Evolutionary conservation across 2,888 invertebrate species (phyloP).

Genomic region (Dendrolimus pini): DNA sequence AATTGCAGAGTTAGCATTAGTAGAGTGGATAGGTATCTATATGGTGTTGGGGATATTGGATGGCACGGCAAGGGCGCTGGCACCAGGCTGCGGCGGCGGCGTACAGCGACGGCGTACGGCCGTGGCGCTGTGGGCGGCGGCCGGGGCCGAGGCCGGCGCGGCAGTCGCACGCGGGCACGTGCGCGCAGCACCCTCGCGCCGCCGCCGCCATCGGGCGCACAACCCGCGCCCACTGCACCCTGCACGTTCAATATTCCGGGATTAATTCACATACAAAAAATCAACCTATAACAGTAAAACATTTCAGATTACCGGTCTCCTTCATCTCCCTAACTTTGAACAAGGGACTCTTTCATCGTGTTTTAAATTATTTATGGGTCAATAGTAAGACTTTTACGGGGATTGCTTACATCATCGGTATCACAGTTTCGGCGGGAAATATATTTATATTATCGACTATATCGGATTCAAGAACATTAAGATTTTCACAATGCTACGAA

Average conservation of each 20-base stretch:
- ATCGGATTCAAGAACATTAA: conserved; percentile 7
- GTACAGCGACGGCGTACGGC: conserved; percentile 43
- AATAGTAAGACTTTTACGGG: conserved; percentile 51
- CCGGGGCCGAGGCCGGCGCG: conserved; percentile 52
- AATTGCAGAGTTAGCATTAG: conserved; percentile 8
- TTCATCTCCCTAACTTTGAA: too few species aligned
- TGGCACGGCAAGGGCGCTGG: conserved; percentile 15
- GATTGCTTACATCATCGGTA: conserved; percentile 61
- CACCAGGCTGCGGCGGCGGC: conserved; percentile 30
- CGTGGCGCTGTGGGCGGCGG: conserved; percentile 35
- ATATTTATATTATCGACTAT: conserved; percentile 16
- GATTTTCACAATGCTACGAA: too few species aligned
- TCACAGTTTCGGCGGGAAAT: conserved; percentile 66
- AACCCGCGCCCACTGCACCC: conserved; percentile 40
- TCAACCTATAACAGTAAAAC: neutral
- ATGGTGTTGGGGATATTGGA: conserved; percentile 34
- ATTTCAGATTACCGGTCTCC: too few species aligned
- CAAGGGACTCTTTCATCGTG: neutral
- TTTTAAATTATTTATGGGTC: conserved; percentile 49
- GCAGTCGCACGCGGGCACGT: conserved; percentile 70
- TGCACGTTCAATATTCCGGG: conserved; percentile 48
- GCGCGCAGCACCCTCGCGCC: conserved; percentile 62
- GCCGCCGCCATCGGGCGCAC: conserved; percentile 28
- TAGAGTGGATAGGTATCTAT: conserved; percentile 20
- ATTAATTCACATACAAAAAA: neutral